Evolutionary conservation across 2,797 vertebrate genomes (phyloP), one percentile per base, ranked within the genome.

Genomic region (Phoxinus dragarum): DNA sequence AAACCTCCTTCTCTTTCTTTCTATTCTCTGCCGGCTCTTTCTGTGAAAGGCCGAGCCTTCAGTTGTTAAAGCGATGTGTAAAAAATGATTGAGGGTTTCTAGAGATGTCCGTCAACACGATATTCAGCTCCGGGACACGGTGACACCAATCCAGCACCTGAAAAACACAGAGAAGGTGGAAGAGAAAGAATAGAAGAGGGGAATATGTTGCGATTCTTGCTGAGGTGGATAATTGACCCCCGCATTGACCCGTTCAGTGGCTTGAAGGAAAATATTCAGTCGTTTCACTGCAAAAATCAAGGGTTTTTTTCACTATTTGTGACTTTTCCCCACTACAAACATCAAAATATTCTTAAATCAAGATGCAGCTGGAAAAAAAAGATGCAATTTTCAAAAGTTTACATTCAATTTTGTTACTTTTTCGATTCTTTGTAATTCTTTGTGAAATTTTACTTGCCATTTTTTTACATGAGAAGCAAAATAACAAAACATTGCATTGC

Each of bases 151-250:
- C 87, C 81, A 87, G 72, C 86, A 52, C 84, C 71, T 89, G 87
- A 91, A 89, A 92, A 90, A 81, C 81, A 77, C 44, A 88, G 49
- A 86, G 81, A 83, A 90, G 89, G 72, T 78, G 75, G 90, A 91
- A 91, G 90, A 90, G 75, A 72, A 59, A 80, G 87, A 87, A 89
- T 89, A 90, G 91, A 93, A 90, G 84, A 78, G 74, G 79, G 27
- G 78, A 89, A 90, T 92, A 89, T 88, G 90, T 93, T 92, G 90
- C 89, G 91, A 90, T 87, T 90, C 73, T 84, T 85, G 44, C 64
- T 90, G 87, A 90, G 90, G 56, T 84, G 82, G 86, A 92, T 91
- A 88, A 93, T 91, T 94, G 91, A 94, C 92, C 90, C 79, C 72
- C 75, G 9, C 36, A 80, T 67, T 92, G 91, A 93, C 89, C 85